Evolutionary conservation across 2,113 vertebrate genomes (phyloP), one percentile per base, ranked within the genome.

Genomic region (Riparia riparia): DNA sequence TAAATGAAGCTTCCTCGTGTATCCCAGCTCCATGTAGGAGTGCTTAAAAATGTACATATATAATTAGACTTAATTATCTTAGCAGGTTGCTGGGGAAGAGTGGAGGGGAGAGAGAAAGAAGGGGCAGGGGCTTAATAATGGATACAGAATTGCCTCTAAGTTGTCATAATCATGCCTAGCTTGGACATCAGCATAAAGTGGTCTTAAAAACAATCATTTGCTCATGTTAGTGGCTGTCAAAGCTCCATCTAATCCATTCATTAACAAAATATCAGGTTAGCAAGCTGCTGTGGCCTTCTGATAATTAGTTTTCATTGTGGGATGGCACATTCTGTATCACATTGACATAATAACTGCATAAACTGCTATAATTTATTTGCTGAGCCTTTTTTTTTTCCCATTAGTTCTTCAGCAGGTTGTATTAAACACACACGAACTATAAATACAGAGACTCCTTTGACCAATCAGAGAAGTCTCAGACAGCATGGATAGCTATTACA

Each of bases 221-320:
- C 53, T 83, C 65, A 76, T 41, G 47, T 74, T 60, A 79, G 56
- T 14, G 26, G 19, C 66, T 95, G 94, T 82, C 92, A 94, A 86
- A 73, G 44, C 61, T 82, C 66, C 63, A 84, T 92, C 86, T 81
- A 92, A 94, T 93, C 74, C 2, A 1, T 91, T 94, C 71, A 94
- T 94, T 95, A 95, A 73, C 79, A 73, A 90, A 85, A 24, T 39
- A 92, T 47, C 70, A 88, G 53, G 83, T 45, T 91, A 89, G 91
- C 77, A 88, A 82, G 57, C 86, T 92, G 68, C 73, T 12, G 34
- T 32, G 56, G 73, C 58, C 89, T 41, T 39, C 37, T 28, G 91
- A 93, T 92, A 97, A 97, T 97, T 78, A 96, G 74, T 76, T 95
- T 80, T 94, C 56, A 74, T 89, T 64, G 71, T 68, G 42, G 42